Evolutionary conservation across 1,140 invertebrate species (phyloP), one percentile per base, ranked within the genome.

Genomic region (Drosophila chauvacae): DNA sequence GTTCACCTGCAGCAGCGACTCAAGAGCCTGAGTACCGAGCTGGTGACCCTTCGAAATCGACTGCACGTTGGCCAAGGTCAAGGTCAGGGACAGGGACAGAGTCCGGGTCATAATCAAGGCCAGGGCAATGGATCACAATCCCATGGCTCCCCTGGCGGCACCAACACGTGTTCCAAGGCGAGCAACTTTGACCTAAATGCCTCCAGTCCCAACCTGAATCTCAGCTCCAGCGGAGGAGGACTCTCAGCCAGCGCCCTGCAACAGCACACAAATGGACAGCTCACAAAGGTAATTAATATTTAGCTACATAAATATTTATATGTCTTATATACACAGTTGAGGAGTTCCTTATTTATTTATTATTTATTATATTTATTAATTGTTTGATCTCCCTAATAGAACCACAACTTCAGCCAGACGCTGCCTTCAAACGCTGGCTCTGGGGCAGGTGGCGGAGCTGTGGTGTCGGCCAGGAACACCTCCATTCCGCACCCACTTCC

Each of bases 1-100:
- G 97, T 97, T 78, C 97, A 98, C 91, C 94, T 98, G 78, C 97
- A 98, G 93, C 97, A 98, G 91, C 95, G 97, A 61, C 94, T 98
- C 74, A 96, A 97, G 76, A 97, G 96, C 93, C 94, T 98, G 69
- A 97, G 96, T 93, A 97, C 96, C 48, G 97, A 98, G 93, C 93
- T 98, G 93, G 96, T 97, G 81, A 97, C 97, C 50, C 94, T 98
- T 84, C 94, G 97, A 66, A 97, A 97, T 93, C 95, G 97, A 58
- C 94, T 98, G 77, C 96, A 96, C 93, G 96, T 96, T 60, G 95
- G 95, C 83, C 95, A 95, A 77, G 93, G 93, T 57, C 91, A 95
- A 75, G 93, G 93, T 56, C 91, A 90, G 69, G 91, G 93, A 48
- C 91, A 88, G 69, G 91, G 13, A 11, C 79, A 60, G 78, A 93